A percentile compares a stretch with the other conserved stretches of the same genome.
Evolutionary conservation across 2,113 vertebrate genomes (phyloP).

Genomic region (Lophius piscatorius): DNA sequence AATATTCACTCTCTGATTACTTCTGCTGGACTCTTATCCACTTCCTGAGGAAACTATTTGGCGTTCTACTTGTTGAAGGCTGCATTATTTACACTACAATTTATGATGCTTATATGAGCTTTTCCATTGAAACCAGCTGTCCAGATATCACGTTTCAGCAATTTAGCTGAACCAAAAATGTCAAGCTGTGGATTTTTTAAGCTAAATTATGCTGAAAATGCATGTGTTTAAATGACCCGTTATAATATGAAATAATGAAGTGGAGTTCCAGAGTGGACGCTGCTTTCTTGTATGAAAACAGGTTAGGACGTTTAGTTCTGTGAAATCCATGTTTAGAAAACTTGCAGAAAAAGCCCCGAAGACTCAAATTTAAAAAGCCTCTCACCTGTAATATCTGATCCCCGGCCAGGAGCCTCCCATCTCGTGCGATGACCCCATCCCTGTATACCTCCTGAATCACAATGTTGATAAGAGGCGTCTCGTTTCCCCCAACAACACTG

Average conservation of each 20-base stretch:
- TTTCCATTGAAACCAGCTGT: neutral
- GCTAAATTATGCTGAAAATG: too few species aligned
- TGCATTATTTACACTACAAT: neutral
- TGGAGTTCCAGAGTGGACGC: neutral
- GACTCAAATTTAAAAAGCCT: too few species aligned
- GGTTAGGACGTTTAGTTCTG: neutral
- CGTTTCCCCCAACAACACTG: constrained; percentile 96
- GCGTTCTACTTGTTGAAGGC: neutral
- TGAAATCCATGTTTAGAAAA: neutral
- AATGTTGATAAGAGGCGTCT: constrained; percentile 97
- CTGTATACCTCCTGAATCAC: constrained; percentile 99
- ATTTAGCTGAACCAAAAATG: too few species aligned
- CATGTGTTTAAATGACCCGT: neutral
- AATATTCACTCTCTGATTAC: neutral
- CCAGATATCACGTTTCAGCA: neutral
- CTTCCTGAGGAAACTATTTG: neutral
- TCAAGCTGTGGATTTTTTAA: too few species aligned
- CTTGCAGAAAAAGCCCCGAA: neutral
- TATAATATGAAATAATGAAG: neutral
- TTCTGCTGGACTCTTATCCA: neutral
- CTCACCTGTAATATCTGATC: constrained; percentile 96
- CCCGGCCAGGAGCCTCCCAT: constrained; percentile 94
- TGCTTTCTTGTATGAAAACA: neutral
- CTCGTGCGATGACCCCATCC: constrained; percentile 93
- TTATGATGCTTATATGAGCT: neutral